phyloP scores from a whole-genome alignment of 2,888 invertebrate genomes.

The Eristalis intricaria region DNA sequence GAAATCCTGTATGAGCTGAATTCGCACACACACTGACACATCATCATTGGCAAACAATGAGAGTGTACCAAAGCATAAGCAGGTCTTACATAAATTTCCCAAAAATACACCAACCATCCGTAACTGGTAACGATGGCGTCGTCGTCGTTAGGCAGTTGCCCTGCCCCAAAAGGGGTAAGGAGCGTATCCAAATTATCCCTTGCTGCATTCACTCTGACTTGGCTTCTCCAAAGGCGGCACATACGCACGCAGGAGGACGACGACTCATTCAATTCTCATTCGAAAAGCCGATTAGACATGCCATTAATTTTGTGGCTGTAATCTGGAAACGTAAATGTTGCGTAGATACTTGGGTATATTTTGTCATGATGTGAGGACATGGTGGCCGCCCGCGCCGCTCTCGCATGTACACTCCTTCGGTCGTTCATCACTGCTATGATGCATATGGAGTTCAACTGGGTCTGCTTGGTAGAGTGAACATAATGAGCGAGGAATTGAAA shows the following conservation, averaged over 20 bases:
- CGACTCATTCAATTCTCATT: conserved; percentile 66
- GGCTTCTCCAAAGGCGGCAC: conserved; percentile 21
- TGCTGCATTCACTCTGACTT: conserved; percentile 21
- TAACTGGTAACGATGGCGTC: conserved; percentile 30
- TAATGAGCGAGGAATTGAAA: conserved; percentile 4
- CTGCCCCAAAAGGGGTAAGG: conserved; percentile 21
- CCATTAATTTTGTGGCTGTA: conserved; percentile 71
- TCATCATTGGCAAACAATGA: background rate
- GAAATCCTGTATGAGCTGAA: conserved; percentile 17
- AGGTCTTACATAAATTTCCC: conserved; percentile 54
- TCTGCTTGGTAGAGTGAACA: conserved; percentile 22
- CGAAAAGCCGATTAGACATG: conserved; percentile 71
- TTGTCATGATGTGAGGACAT: conserved; percentile 12
- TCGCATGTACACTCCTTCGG: background rate
- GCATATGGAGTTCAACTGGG: conserved; percentile 16
- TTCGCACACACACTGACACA: background rate
- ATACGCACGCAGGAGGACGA: background rate
- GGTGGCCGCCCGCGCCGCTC: too few relatives aligned
- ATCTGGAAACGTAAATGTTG: conserved; percentile 67
- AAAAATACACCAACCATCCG: conserved; percentile 50
- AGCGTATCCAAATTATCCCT: conserved; percentile 62
- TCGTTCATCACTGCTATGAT: conserved; percentile 35
- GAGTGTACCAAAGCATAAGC: conserved; percentile 15
- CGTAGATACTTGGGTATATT: conserved; percentile 45
- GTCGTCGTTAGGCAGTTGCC: background rate